Evolutionary conservation across 1,140 invertebrate genomes (phyloP).

Genomic region (Cydia strobilella): DNA sequence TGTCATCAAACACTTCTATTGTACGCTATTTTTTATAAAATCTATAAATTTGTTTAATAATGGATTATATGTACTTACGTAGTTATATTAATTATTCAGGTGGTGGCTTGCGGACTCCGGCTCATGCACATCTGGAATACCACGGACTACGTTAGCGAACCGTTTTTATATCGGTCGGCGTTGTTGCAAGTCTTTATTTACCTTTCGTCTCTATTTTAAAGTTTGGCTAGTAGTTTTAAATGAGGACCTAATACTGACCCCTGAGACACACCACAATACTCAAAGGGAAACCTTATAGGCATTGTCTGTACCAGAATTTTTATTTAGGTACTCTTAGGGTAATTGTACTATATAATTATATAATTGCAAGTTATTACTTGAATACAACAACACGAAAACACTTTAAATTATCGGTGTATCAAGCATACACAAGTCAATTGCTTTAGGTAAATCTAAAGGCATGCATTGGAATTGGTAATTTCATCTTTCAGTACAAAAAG

Average conservation of each 20-base stretch:
- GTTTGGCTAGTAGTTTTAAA: neutral
- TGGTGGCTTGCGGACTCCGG: slow-evolving; percentile 21
- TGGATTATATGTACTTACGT: slow-evolving; percentile 14
- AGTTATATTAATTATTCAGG: slow-evolving; percentile 9
- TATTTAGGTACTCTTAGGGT: neutral
- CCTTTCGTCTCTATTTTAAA: too few relatives aligned
- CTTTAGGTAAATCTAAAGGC: neutral
- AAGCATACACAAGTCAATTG: neutral
- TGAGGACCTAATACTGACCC: neutral
- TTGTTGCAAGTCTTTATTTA: neutral
- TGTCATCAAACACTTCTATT: neutral
- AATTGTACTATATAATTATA: neutral
- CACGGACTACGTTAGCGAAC: slow-evolving; percentile 26
- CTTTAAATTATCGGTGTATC: neutral
- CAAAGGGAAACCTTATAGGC: too few relatives aligned
- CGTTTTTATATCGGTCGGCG: neutral
- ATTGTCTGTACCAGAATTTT: neutral
- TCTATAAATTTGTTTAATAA: neutral
- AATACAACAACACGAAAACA: neutral
- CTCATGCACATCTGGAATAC: slow-evolving; percentile 22
- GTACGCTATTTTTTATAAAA: neutral
- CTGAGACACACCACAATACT: neutral
- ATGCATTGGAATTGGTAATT: neutral
- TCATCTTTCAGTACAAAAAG: neutral
- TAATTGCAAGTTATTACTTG: neutral